A percentile compares a stretch with the other conserved stretches of the same genome.
Conservation (phyloP, 1,140 invertebrate species). For the Scaptomyza hsui region DNA sequence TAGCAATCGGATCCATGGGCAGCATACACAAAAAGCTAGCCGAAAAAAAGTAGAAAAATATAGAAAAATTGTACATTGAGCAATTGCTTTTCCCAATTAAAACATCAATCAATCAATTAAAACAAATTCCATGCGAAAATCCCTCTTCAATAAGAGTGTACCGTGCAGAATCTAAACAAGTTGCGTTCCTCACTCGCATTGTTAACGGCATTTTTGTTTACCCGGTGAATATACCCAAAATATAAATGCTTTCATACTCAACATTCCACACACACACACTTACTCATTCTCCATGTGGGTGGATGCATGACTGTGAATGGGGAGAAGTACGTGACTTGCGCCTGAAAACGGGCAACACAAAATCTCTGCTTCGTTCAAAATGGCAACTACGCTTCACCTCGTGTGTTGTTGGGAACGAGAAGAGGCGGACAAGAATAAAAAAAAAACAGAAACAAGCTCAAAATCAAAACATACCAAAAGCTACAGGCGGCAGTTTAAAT, state of each 20-base stretch:
- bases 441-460: constrained; percentile 45
- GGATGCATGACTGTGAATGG: constrained; percentile 1
- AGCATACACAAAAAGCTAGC: constrained; percentile 10
- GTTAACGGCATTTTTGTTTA: constrained; percentile 70
- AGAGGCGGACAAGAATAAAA: not conserved
- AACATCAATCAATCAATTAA: constrained; percentile 83
- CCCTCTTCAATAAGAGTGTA: constrained; percentile 70
- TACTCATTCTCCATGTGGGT: not conserved
- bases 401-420: not conserved
- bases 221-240: constrained; percentile 55
- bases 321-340: constrained; percentile 66
- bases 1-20: not conserved
- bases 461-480: constrained; percentile 78
- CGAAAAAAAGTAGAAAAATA: constrained; percentile 36
- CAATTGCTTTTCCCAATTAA: constrained; percentile 79
- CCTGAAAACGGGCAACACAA: constrained; percentile 63
- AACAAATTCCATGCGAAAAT: constrained; percentile 76
- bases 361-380: constrained; percentile 63
- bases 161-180: constrained; percentile 64
- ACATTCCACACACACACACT: constrained; percentile 21
- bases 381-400: constrained; percentile 34
- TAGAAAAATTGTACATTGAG: constrained; percentile 38
- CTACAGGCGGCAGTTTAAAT: constrained; percentile 69
- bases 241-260: constrained; percentile 69
- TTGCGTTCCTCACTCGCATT: constrained; percentile 38